Evolutionary conservation across 1,140 invertebrate species (phyloP).

Genomic region (Stegodyphus dumicola): DNA sequence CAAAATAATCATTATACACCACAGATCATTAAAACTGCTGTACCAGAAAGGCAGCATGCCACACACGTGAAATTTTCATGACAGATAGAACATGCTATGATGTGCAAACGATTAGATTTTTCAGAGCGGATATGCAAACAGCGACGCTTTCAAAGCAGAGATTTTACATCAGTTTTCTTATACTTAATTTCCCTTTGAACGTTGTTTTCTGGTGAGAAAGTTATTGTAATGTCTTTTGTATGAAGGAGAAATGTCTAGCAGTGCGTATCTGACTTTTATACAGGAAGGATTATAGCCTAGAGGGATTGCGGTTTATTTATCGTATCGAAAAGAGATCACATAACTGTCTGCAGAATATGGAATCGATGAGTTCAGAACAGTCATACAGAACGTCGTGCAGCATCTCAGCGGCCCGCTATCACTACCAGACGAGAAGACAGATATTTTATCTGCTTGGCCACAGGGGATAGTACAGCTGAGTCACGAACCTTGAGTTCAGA

Average conservation of each 20-base stretch:
- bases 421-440: neutral
- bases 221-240: neutral
- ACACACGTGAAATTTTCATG: too few relatives aligned
- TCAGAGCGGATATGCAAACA: too few relatives aligned
- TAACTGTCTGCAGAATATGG: neutral
- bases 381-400: neutral
- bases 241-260: neutral
- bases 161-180: too few relatives aligned
- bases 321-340: too few relatives aligned
- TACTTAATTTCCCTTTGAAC: neutral
- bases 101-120: too few relatives aligned
- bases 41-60: too few relatives aligned
- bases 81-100: too few relatives aligned
- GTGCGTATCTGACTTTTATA: neutral
- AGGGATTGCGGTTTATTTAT: neutral
- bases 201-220: neutral
- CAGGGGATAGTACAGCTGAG: neutral
- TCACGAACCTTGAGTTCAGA: neutral
- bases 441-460: neutral
- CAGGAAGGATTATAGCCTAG: neutral
- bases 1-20: too few relatives aligned
- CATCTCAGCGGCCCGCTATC: neutral
- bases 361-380: neutral
- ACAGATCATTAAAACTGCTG: too few relatives aligned
- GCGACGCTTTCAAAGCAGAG: too few relatives aligned